Evolutionary conservation across 2,113 vertebrate genomes (phyloP), one percentile per base, ranked within the genome.

Genomic region (Struthio camelus): DNA sequence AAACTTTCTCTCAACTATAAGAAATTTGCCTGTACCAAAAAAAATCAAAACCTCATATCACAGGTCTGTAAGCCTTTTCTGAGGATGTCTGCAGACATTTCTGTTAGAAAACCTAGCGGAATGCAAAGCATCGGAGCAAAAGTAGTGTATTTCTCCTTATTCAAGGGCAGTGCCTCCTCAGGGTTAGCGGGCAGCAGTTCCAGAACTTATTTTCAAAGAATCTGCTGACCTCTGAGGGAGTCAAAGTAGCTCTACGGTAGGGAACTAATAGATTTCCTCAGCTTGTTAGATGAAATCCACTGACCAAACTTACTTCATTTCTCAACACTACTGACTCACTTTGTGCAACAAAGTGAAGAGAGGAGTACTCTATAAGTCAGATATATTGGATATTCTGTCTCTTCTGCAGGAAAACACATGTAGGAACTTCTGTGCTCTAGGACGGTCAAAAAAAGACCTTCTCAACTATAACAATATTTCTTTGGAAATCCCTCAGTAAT

Each of bases 31-130:
- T 25, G 38, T 17, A n/a, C n/a, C n/a, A 32, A 51, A 59, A 50
- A 44, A 65, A 38, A 10, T 1, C 0, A 1, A 3, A 12, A 36
- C 28, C 15, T 16, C 8, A 64, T 2, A 16, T 88, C 28, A 46
- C 28, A 64, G 3, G 22, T 66, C 16, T 71, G 14, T 25, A 67
- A 64, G 36, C 14, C 8, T 2, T 67, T 93, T 18, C 22, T 90
- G 56, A 82, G 66, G 36, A 40, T 50, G 5, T 42, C 28, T 84
- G 44, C 2, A 4, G 27, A 59, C 2, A 27, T 50, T 89, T 83
- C 14, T 77, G 7, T 15, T 51, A 24, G 22, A 59, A 92, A 83
- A 72, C 7, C 8, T 69, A 15, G 19, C 87, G 71, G 2, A 85
- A 82, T 23, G 4, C 3, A 71, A 30, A 80, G n/a, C 36, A 71